phyloP scores from a whole-genome alignment of 2,888 invertebrate genomes.

The Dynastes hyllus region DNA sequence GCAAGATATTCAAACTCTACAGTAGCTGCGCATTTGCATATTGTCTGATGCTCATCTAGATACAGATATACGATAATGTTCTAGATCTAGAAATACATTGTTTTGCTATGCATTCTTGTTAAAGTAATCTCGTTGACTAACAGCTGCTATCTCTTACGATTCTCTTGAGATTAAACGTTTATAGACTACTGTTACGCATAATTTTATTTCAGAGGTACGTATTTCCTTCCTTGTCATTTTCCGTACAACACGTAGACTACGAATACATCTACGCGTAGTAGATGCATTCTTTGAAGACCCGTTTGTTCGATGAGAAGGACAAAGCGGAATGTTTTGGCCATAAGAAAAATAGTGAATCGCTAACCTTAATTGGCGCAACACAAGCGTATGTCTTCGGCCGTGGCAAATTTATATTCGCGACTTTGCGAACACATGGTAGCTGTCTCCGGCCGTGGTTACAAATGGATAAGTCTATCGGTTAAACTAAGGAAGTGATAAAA shows the following conservation, averaged over 20 bases:
- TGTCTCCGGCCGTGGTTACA: background rate
- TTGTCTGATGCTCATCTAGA: no score
- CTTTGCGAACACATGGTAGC: slow-evolving; percentile 17
- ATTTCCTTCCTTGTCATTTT: slow-evolving; percentile 6
- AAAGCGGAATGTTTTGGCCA: slow-evolving; percentile 20
- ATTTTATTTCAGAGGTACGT: background rate
- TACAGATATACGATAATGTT: no score
- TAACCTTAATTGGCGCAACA: slow-evolving; percentile 23
- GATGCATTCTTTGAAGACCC: background rate
- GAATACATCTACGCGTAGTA: background rate
- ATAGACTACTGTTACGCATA: background rate
- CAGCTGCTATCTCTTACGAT: no score
- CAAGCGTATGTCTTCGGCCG: slow-evolving; percentile 8
- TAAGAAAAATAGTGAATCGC: slow-evolving; percentile 29
- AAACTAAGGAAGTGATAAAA: slow-evolving; percentile 29
- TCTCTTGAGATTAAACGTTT: no score
- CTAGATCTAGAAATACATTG: no score
- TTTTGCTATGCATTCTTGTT: no score
- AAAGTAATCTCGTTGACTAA: no score
- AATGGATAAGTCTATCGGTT: background rate
- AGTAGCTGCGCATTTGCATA: no score
- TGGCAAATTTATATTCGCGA: background rate
- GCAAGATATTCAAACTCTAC: no score
- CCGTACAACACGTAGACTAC: background rate
- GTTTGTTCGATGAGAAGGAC: slow-evolving; percentile 7